These are phyloP conservation scores for Alectoris magna DNA, from an alignment of 2,797 vertebrate species.

Conservation along the genomic window DNA sequence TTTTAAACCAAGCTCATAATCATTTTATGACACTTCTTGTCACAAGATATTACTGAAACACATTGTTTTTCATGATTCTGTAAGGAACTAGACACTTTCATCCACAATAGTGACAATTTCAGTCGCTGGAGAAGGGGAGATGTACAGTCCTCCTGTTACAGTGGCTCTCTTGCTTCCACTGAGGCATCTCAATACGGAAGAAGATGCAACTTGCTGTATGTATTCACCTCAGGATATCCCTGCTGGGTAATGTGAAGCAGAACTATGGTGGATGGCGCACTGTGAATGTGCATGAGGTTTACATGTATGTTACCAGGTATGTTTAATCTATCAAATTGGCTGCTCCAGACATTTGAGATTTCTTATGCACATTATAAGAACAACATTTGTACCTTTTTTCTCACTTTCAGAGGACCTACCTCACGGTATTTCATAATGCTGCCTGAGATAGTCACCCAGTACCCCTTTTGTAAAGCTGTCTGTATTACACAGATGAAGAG, in stretches of 20 bases:
- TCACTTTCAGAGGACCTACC: not conserved
- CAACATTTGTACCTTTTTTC: not conserved
- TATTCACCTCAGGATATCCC: accelerated
- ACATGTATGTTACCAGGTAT: not conserved
- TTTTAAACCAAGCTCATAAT: not conserved
- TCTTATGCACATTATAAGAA: not conserved
- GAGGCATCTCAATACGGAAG: not conserved
- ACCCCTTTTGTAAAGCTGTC: not conserved
- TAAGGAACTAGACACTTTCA: not conserved
- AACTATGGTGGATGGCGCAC: not conserved
- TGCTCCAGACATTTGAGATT: not conserved
- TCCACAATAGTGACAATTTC: not conserved
- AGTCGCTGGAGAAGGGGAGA: not conserved
- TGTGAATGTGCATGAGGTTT: accelerated
- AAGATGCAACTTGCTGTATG: not conserved
- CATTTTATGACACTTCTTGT: not conserved
- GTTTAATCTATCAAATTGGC: accelerated
- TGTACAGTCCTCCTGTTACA: accelerated
- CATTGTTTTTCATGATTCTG: not conserved
- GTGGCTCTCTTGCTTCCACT: too few species aligned
- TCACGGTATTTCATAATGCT: not conserved
- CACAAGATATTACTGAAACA: not conserved
- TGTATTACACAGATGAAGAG: not conserved
- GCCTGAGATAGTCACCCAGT: not conserved
- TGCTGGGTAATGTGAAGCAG: accelerated